Evolutionary conservation across 1,140 invertebrate genomes (phyloP), one percentile per base, ranked within the genome.

Genomic region (Bombus ignitus): DNA sequence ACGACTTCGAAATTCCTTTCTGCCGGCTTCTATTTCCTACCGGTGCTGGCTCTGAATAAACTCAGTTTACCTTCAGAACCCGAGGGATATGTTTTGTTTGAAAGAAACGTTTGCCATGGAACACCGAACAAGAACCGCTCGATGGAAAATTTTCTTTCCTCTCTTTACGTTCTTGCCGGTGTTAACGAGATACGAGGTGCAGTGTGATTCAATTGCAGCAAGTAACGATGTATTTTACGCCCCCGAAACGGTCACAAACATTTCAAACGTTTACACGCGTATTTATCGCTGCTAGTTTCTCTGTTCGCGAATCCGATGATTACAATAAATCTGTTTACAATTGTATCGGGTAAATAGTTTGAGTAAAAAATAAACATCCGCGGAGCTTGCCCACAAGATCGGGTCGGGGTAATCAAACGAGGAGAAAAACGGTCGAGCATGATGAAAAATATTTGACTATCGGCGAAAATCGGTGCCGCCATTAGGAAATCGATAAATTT

Each of bases 361-460:
- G 62, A 32, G 62, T 57, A 32, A 18, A 25, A 75, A 75, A 75
- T 25, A 75, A 75, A 75, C 8, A 18, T 35, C 9, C 18, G 28
- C 25, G 22, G 28, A 6, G 22, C 10, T 82, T n/a, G 39, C 8
- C 10, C 47, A 22, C 18, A 53, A 53, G 47, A 6, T 22, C 18
- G 8, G 10, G 6, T n/a, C 32, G 37, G 3, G 22, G n/a, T 28
- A n/a, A 59, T 81, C 9, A 13, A 71, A 28, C 32, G 71, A 28
- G 53, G 22, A 0, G 10, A 53, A 22, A 53, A 53, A 53, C 47
- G 18, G 0, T 5, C 47, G 18, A 28, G 13, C 71, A 2, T 6
- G 32, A 9, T 9, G n/a, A 71, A 44, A 77, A 62, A 86, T 88
- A 82, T 77, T 88, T 89, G 85, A 82, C 83, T 8, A 25, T 35